Percentiles rank a stretch among this genome's conserved stretches.
Conservation (phyloP, 2,797 vertebrate species). For the Apogon hyalosoma region DNA sequence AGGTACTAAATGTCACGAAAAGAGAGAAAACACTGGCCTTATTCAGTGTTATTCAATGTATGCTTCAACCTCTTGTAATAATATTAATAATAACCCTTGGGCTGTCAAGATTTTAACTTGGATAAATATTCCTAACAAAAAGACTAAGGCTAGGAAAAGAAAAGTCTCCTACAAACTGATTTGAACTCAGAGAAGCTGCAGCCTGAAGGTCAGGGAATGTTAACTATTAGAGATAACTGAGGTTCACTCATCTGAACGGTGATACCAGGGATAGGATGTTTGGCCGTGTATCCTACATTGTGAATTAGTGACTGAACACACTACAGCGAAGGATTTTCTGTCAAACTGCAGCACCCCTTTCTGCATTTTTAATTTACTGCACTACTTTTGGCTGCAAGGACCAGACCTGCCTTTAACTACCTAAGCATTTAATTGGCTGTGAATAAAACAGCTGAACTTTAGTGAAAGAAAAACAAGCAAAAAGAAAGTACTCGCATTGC, state of each 20-base stretch:
- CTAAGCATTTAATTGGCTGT: constrained; percentile 10
- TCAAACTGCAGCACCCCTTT: constrained; percentile 9
- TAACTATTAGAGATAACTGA: constrained; percentile 3
- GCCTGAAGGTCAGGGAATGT: constrained; percentile 8
- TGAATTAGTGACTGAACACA: constrained; percentile 28
- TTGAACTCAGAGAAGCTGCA: constrained; percentile 3
- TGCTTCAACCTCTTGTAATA: neutral
- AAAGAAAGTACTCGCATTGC: neutral
- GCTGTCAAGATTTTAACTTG: neutral
- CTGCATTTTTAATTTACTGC: constrained; percentile 8
- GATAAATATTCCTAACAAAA: constrained; percentile 3
- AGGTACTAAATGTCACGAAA: neutral
- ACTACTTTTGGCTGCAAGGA: neutral
- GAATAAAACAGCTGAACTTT: constrained; percentile 12
- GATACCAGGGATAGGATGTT: neutral
- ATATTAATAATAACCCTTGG: neutral
- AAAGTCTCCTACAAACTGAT: too few relatives aligned
- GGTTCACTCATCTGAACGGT: constrained; percentile 4
- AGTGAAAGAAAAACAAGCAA: constrained; percentile 1
- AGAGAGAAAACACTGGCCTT: neutral
- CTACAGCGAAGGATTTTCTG: neutral
- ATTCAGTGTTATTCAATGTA: neutral
- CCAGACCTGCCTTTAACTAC: constrained; percentile 5
- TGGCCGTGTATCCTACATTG: constrained; percentile 33
- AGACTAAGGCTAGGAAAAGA: neutral